Evolutionary conservation across 2,888 invertebrate genomes (phyloP).

Genomic region (Ennomos quercinarius): DNA sequence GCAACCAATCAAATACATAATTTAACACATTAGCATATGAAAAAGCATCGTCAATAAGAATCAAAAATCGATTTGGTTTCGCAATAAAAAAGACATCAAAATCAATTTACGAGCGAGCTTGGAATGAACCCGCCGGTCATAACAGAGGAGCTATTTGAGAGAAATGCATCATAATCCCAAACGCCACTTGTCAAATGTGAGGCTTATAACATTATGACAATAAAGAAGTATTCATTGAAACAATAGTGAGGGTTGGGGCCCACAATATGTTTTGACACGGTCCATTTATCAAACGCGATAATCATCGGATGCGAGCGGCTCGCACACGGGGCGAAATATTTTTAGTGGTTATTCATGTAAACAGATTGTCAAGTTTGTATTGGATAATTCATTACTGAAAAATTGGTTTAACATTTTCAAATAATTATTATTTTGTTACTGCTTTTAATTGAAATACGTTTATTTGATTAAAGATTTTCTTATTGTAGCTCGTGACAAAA

Average conservation of each 20-base stretch:
- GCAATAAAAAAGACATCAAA: constrained; percentile 77
- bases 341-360: constrained; percentile 62
- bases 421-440: too few species aligned
- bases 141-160: constrained; percentile 45
- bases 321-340: constrained; percentile 72
- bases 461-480: too few species aligned
- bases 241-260: constrained; percentile 77
- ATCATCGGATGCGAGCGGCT: constrained; percentile 66
- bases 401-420: too few species aligned
- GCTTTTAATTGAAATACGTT: too few species aligned
- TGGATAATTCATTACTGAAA: constrained; percentile 46
- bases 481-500: too few species aligned
- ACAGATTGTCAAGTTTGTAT: constrained; percentile 55
- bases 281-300: constrained; percentile 82
- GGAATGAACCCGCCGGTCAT: constrained; percentile 59
- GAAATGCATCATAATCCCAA: constrained; percentile 73
- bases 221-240: constrained; percentile 84
- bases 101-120: constrained; percentile 74
- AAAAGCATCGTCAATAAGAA: constrained; percentile 71
- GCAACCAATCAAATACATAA: constrained; percentile 54
- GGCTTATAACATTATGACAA: constrained; percentile 77
- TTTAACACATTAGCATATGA: constrained; percentile 77
- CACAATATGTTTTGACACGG: constrained; percentile 80
- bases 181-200: constrained; percentile 77
- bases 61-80: constrained; percentile 73